These are phyloP conservation scores for Drosophila subpulchrella DNA, from an alignment of 1,140 invertebrate species.

Conservation along the genomic window DNA sequence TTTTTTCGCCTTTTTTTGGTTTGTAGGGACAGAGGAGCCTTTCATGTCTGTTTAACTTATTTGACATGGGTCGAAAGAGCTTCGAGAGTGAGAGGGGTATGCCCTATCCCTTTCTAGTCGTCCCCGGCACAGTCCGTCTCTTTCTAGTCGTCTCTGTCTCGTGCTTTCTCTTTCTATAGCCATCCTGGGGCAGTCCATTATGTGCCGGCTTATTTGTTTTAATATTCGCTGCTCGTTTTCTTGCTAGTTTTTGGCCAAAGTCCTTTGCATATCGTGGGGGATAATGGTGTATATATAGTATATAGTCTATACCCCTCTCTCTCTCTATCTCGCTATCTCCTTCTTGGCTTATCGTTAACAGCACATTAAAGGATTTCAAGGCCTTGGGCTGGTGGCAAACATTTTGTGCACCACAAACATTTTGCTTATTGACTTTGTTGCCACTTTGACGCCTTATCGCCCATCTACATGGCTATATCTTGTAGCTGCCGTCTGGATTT, in stretches of 20 bases:
- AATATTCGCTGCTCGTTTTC: conserved; percentile 77
- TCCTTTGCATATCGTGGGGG: conserved; percentile 62
- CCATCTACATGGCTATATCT: conserved; percentile 52
- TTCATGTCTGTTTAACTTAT: conserved; percentile 68
- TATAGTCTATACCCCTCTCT: conserved; percentile 1
- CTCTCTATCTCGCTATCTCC: not conserved
- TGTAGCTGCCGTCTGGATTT: conserved; percentile 18
- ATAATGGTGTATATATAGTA: conserved; percentile 10
- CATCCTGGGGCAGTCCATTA: conserved; percentile 63
- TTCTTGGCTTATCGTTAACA: conserved; percentile 73
- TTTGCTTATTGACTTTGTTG: conserved; percentile 66
- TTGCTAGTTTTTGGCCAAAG: conserved; percentile 66
- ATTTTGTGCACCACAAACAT: conserved; percentile 46
- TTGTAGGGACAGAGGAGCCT: conserved; percentile 50
- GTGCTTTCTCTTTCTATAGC: conserved; percentile 9
- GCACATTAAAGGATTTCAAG: conserved; percentile 77
- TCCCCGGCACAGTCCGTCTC: conserved; percentile 3
- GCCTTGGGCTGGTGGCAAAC: conserved; percentile 54
- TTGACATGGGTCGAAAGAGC: conserved; percentile 70
- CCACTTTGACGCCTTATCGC: conserved; percentile 70
- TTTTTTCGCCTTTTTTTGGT: conserved; percentile 28
- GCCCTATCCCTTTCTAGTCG: not conserved
- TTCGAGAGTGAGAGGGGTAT: conserved; percentile 10
- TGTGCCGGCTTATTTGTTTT: conserved; percentile 77
- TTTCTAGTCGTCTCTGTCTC: conserved; percentile 7